phyloP scores from a whole-genome alignment of 2,797 vertebrate genomes.

The Phalloptychus januarius region DNA sequence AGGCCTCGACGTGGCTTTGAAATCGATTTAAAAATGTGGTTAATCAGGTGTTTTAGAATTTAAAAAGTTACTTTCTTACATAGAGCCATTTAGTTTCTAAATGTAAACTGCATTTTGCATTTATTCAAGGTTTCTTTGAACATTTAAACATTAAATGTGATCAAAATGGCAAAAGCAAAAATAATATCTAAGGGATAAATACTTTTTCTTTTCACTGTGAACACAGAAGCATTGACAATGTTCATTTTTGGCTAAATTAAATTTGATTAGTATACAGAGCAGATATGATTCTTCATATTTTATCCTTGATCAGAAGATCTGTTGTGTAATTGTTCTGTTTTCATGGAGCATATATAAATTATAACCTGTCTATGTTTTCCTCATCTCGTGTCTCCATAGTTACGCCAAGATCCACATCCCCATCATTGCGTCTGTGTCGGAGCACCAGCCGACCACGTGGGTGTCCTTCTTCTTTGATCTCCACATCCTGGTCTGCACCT shows the following conservation, averaged over 20 bases:
- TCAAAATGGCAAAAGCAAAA: neutral
- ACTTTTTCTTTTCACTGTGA: neutral
- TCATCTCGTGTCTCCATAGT: conserved; percentile 69
- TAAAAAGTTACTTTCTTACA: neutral
- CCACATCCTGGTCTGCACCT: conserved; percentile 98
- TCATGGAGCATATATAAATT: conserved; percentile 49
- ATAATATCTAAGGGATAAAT: neutral
- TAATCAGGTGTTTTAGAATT: neutral
- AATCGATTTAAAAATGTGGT: neutral
- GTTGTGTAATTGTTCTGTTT: conserved; percentile 60
- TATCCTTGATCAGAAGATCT: conserved; percentile 56
- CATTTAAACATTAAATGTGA: neutral
- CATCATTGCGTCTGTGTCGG: conserved; percentile 98
- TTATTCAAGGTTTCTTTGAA: neutral
- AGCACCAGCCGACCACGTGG: conserved; percentile 99
- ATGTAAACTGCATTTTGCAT: neutral
- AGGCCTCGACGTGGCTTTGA: neutral
- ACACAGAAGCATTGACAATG: conserved; percentile 34
- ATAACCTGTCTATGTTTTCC: conserved; percentile 19
- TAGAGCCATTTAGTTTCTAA: neutral
- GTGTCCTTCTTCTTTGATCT: conserved; percentile 99
- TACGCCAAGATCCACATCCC: conserved; percentile 99
- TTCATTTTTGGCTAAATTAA: conserved; percentile 20
- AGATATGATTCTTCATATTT: conserved; percentile 27
- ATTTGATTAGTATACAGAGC: conserved; percentile 15